Evolutionary conservation across 2,888 invertebrate genomes (phyloP), one percentile per base, ranked within the genome.

Genomic region (Eupeodes luniger): DNA sequence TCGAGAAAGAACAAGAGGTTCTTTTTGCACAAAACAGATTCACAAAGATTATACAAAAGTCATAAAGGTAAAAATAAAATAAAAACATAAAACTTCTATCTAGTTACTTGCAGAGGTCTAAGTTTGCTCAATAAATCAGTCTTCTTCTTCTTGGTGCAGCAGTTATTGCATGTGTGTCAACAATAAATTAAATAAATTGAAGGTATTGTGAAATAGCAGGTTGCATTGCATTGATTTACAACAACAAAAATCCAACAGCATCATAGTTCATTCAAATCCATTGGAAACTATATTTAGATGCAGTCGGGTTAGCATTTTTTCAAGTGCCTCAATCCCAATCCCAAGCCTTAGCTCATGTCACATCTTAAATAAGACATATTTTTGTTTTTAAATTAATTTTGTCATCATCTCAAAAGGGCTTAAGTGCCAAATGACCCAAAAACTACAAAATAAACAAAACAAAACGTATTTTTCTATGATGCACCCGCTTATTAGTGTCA

Each of bases 141-240:
- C 72, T 66, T 66, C 66, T 59, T 34, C 66, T 59, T 34, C 27
- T 27, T 27, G 27, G 3, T 27, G 59, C 57, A 59, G 57, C n/a
- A 75, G 74, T 67, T 59, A 51, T 78, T 79, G 82, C 72, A 78
- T 70, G 79, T 76, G 72, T 82, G 81, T 82, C 85, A 82, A 78
- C 81, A 85, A 74, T 77, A 81, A 72, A 79, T 59, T 67, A 66
- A 40, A 40, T 16, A 34, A 57, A 44, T 44, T 49, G 40, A 36
- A 57, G 14, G 44, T 40, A 75, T 82, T 86, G 77, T 74, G 85
- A 78, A 78, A 78, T 34, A 53, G 49, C 49, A 72, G 59, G 72
- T 59, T 72, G 59, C 78, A 64, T 59, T 72, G 59, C 78, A 64
- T 51, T 79, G 75, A 83, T 83, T 72, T 61, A 40, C 40, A 75